Evolutionary conservation across 1,140 invertebrate genomes (phyloP), one percentile per base, ranked within the genome.

Genomic region (Drosophila murphyi): DNA sequence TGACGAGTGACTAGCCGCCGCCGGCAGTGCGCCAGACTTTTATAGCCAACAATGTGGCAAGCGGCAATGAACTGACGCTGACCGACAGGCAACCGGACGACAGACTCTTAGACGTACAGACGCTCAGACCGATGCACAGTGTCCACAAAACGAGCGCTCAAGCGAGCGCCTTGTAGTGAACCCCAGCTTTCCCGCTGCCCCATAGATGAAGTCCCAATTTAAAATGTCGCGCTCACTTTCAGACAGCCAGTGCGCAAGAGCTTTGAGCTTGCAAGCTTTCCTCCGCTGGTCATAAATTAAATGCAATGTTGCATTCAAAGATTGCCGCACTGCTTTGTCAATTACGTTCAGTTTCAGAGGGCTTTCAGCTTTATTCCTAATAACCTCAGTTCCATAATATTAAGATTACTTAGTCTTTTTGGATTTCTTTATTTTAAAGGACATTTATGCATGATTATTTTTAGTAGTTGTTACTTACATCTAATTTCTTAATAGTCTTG

Each of bases 41-140:
- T 89, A 89, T 89, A 89, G 85, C 85, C 85, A 78, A 89, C 78
- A 78, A 67, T 68, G 83, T 60, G 45, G 34, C 61, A 61, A 64
- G 55, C 57, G 43, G 43, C 43, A 32, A 31, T 35, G 47, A 12
- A 68, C 47, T 68, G 55, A 32, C 32, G 35, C 45, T 43, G 28
- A 20, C 32, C 5, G 52, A 70, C 57, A 57, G 68, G 57, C 62
- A 45, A 20, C 51, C 32, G 20, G 31, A 47, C 32, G 12, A 54
- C 32, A 6, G 45, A 43, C 29, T 20, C 20, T 20, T 20, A 20
- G 20, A 20, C 39, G 37, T n/a, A 48, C 34, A 20, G 32, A 1
- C 60, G 10, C 8, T n/a, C 41, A 12, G 48, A 29, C 59, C 10
- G 5, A 32, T 8, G 12, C n/a, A 37, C 45, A 43, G 43, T 47